Percentiles rank a stretch among this genome's conserved stretches.
Evolutionary conservation across 2,113 vertebrate species (phyloP).

Genomic region (Plectropomus leopardus): DNA sequence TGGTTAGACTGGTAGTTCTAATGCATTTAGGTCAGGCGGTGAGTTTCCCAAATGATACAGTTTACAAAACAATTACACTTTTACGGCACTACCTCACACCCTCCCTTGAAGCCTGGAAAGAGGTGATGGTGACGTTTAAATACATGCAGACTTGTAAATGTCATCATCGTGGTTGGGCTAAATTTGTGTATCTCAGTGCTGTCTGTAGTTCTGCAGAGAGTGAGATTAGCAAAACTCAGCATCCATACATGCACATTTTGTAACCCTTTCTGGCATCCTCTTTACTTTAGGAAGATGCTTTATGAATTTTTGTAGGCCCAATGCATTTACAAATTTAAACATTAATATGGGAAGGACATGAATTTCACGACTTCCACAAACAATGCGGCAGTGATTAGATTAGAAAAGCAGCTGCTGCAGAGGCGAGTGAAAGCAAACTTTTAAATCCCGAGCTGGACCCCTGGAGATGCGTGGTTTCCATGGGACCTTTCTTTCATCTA

Average conservation of each 20-base stretch:
- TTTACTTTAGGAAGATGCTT: neutral
- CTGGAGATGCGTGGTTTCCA: no score
- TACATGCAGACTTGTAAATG: neutral
- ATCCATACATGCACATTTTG: neutral
- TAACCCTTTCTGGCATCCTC: neutral
- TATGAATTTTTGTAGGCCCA: no score
- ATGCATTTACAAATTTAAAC: neutral
- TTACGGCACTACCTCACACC: neutral
- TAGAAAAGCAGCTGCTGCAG: no score
- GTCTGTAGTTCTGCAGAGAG: neutral
- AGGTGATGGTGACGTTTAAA: neutral
- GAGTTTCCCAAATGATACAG: neutral
- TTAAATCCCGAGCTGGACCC: no score
- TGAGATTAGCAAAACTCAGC: neutral
- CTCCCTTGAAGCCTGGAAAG: neutral
- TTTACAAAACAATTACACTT: conserved; percentile 1
- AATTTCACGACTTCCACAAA: no score
- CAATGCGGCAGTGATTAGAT: no score
- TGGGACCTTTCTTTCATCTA: no score
- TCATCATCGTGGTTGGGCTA: no score
- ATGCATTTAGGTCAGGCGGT: conserved; percentile 34
- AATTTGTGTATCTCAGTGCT: neutral
- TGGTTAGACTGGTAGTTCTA: conserved; percentile 34
- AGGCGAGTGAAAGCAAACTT: no score
- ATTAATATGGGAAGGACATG: neutral